Conservation (phyloP, 1,140 invertebrate species). For the Diabrotica virgifera region DNA sequence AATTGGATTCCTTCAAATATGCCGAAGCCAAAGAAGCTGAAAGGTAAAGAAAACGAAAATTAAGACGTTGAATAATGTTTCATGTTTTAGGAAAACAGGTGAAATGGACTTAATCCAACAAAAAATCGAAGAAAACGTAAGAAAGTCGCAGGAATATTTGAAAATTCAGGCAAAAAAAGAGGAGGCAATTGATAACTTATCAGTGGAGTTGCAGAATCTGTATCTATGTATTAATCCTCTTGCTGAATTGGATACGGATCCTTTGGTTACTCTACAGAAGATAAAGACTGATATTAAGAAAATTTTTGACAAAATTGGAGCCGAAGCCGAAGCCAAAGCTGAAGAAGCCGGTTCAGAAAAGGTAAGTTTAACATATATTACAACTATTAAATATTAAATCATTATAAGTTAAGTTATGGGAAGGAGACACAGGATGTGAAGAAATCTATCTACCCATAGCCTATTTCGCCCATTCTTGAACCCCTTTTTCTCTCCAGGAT, state of each 20-base stretch:
- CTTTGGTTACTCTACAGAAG: conserved; percentile 14
- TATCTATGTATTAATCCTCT: conserved; percentile 30
- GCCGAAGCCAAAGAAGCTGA: conserved; percentile 75
- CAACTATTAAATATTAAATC: no score
- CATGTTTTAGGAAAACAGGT: conserved; percentile 27
- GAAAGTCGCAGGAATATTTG: conserved; percentile 15
- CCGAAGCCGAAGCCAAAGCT: neutral
- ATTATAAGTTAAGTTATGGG: no score
- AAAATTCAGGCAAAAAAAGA: conserved; percentile 25
- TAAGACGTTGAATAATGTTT: neutral
- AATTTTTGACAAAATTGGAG: conserved; percentile 18
- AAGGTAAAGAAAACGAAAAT: conserved; percentile 53
- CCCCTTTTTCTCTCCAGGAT: no score
- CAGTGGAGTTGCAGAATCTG: conserved; percentile 25
- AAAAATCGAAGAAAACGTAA: conserved; percentile 24
- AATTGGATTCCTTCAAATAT: conserved; percentile 74
- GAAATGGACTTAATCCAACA: conserved; percentile 33
- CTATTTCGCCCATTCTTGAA: no score
- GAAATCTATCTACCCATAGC: no score
- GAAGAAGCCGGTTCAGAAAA: neutral
- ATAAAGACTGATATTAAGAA: conserved; percentile 24
- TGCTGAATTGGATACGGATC: conserved; percentile 21
- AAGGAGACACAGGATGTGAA: no score
- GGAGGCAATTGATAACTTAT: conserved; percentile 18
- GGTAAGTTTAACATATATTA: neutral